Evolutionary conservation across 2,113 vertebrate species (phyloP), one percentile per base, ranked within the genome.

Genomic region (Oncorhynchus gorbuscha): DNA sequence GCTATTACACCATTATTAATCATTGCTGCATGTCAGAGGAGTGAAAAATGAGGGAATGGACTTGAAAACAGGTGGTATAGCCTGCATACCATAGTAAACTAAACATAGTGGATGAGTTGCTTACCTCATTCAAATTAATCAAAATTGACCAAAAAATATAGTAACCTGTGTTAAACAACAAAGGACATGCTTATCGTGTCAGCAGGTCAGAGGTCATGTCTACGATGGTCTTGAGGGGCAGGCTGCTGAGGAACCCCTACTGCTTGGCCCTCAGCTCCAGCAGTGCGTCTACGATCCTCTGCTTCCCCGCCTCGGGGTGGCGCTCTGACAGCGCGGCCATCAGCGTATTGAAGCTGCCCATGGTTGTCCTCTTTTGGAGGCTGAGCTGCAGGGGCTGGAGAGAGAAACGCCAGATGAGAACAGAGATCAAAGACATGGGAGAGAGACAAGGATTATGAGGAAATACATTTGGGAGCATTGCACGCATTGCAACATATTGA

Each of bases 181-280:
- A 77, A 0, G 20, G 45, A 39, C 3, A 30, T 59, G 20, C 55
- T 18, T 77, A 69, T 67, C 72, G 20, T 69, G 12, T 88, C 32
- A 94, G 85, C 3, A 92, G 77, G 16, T 88, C 81, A 3, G 92
- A 92, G 0, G 82, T 72, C 91, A 92, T 92, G n/a, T 92, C 85
- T 35, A 81, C 69, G 69, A 94, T 88, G 26, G 74, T 81, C 2
- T 71, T 66, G 55, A 94, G 84, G 0, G 90, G 87, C 28, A 93
- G 69, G n/a, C 87, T 70, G 26, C 75, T 48, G 26, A 93, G 89
- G 13, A 68, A 65, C 7, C 78, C 85, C 32, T 58, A 59, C 70
- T 90, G 86, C 18, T 79, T 69, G 5, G 22, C 76, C 72, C 66
- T 85, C 32, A 94, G 83, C 73, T 85, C 81, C 24, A 85, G 8